phyloP scores from a whole-genome alignment of 2,888 invertebrate genomes.

The Steinernema scapterisci region DNA sequence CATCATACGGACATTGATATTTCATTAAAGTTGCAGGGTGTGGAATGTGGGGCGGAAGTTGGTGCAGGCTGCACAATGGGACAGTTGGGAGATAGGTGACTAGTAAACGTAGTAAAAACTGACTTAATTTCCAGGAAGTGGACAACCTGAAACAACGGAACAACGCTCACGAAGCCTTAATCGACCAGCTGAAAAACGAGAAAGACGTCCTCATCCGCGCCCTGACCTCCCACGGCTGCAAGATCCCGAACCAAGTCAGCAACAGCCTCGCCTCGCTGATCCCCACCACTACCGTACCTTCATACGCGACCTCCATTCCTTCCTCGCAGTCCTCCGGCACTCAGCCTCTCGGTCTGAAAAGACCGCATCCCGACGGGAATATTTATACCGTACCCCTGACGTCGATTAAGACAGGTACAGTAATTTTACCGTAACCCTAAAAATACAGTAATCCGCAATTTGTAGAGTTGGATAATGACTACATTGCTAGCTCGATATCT shows the following conservation, averaged over 20 bases:
- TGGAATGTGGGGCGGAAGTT: no score
- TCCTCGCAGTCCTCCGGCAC: not conserved
- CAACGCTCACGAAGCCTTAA: not conserved
- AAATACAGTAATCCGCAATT: not conserved
- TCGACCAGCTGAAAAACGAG: not conserved
- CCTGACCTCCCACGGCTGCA: conserved; percentile 27
- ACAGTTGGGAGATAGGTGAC: no score
- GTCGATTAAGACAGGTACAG: conserved; percentile 19
- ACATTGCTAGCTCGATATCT: not conserved
- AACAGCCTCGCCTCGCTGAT: not conserved
- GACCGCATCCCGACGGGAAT: conserved; percentile 15
- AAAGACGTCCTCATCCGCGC: not conserved
- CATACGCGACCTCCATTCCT: conserved; percentile 1
- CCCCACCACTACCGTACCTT: not conserved
- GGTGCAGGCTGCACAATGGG: no score
- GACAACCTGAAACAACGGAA: conserved; percentile 18
- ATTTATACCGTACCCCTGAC: conserved; percentile 22
- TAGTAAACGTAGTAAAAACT: no score
- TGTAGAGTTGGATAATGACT: conserved; percentile 3
- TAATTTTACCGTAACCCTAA: not conserved
- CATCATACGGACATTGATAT: no score
- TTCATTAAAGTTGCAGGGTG: no score
- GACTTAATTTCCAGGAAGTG: conserved; percentile 21
- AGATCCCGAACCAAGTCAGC: conserved; percentile 5
- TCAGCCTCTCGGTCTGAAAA: conserved; percentile 8